phyloP scores from a whole-genome alignment of 1,140 invertebrate genomes.

The Trichonephila clavipes region DNA sequence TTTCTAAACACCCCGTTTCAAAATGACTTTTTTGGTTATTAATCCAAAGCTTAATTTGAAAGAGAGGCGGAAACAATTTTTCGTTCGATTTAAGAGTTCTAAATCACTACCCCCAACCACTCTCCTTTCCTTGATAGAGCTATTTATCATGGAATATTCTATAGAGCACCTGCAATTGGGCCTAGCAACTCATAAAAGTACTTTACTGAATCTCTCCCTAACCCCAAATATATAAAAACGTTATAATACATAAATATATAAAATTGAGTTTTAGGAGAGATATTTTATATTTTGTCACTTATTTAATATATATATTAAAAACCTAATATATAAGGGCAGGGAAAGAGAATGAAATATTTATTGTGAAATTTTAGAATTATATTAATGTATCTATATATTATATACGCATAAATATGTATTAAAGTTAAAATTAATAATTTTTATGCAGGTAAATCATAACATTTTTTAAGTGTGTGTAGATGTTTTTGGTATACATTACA shows the following conservation, averaged over 20 bases:
- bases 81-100: background rate
- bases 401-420: too few species aligned
- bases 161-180: background rate
- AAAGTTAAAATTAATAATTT: too few species aligned
- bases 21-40: slow-evolving; percentile 1
- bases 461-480: too few species aligned
- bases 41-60: slow-evolving; percentile 24
- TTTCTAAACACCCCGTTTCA: background rate
- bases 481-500: too few species aligned
- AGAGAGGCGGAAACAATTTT: background rate
- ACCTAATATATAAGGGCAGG: background rate
- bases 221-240: background rate
- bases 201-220: background rate
- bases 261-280: background rate
- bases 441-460: too few species aligned
- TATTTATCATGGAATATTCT: background rate
- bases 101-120: background rate
- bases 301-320: background rate
- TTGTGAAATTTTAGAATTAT: too few species aligned
- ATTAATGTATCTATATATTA: too few species aligned
- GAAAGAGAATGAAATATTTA: too few species aligned
- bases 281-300: background rate
- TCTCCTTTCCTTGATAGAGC: background rate
- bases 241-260: background rate
- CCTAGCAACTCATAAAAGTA: background rate